phyloP scores from a whole-genome alignment of 2,113 vertebrate genomes.

The Caretta caretta region DNA sequence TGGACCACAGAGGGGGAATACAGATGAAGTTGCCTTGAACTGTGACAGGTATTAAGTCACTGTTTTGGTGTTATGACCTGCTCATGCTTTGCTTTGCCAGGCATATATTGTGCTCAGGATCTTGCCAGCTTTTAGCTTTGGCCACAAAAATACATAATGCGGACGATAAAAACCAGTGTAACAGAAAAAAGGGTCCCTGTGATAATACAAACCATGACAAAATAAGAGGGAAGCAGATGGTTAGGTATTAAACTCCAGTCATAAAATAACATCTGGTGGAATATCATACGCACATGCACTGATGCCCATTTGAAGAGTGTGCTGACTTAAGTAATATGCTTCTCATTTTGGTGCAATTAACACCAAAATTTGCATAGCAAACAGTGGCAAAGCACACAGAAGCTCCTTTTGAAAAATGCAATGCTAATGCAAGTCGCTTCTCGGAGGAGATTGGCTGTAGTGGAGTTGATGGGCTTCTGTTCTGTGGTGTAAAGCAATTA shows the following conservation, averaged over 20 bases:
- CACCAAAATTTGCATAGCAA: slow-evolving; percentile 77
- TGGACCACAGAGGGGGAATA: background rate
- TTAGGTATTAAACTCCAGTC: slow-evolving; percentile 75
- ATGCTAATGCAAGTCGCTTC: slow-evolving; percentile 5
- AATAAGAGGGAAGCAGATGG: slow-evolving; percentile 77
- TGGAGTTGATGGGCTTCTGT: slow-evolving; percentile 42
- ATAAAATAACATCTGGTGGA: slow-evolving; percentile 78
- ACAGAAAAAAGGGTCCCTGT: slow-evolving; percentile 64
- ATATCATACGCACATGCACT: slow-evolving; percentile 49
- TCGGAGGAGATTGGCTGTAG: background rate
- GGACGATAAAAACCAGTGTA: slow-evolving; percentile 67
- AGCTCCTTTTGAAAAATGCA: slow-evolving; percentile 45
- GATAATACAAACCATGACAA: slow-evolving; percentile 71
- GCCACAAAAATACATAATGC: slow-evolving; percentile 61
- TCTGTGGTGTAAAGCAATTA: slow-evolving; percentile 60
- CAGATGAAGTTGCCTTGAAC: background rate
- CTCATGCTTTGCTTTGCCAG: slow-evolving; percentile 15
- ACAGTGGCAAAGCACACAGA: slow-evolving; percentile 51
- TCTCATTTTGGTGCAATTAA: slow-evolving; percentile 80
- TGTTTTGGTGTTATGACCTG: slow-evolving; percentile 37
- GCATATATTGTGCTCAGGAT: background rate
- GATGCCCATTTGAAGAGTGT: slow-evolving; percentile 72
- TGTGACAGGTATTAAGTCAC: background rate
- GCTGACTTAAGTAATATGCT: slow-evolving; percentile 81
- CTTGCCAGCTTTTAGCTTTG: slow-evolving; percentile 28